phyloP scores from a whole-genome alignment of 2,797 vertebrate species.

The Thalassophryne amazonica region DNA sequence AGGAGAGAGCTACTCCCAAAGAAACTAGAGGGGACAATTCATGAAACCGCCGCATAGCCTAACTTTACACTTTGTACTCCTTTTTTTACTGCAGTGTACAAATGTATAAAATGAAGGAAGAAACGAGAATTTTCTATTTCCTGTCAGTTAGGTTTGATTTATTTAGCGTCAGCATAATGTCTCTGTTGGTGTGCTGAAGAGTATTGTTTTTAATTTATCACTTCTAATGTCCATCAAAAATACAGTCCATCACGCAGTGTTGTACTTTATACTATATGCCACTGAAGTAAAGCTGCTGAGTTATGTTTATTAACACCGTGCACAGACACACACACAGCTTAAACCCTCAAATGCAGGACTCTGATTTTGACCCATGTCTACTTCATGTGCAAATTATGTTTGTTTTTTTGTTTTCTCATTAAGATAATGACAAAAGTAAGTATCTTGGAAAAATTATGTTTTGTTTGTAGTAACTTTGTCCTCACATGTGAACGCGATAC shows the following conservation, averaged over 20 bases:
- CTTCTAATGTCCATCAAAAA: conserved; percentile 82
- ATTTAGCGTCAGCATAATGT: conserved; percentile 90
- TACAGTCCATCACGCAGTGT: conserved; percentile 81
- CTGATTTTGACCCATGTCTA: conserved; percentile 49
- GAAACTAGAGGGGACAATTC: conserved; percentile 98
- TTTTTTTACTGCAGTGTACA: conserved; percentile 80
- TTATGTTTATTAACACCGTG: conserved; percentile 78
- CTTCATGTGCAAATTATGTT: conserved; percentile 42
- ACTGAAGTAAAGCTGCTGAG: conserved; percentile 87
- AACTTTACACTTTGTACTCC: conserved; percentile 86
- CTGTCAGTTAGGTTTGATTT: conserved; percentile 86
- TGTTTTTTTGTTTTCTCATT: conserved; percentile 17
- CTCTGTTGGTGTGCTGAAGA: conserved; percentile 87
- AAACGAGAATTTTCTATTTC: conserved; percentile 92
- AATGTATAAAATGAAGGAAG: conserved; percentile 81
- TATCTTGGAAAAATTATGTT: conserved; percentile 9
- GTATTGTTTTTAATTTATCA: conserved; percentile 76
- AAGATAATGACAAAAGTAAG: conserved; percentile 26
- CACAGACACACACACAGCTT: conserved; percentile 65
- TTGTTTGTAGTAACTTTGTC: not conserved
- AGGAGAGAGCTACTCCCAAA: conserved; percentile 99
- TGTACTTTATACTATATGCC: conserved; percentile 83
- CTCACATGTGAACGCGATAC: conserved; percentile 1
- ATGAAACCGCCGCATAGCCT: conserved; percentile 98
- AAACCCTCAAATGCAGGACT: conserved; percentile 55